These are phyloP conservation scores for Heliconius hewitsoni DNA, from an alignment of 1,140 invertebrate species.

Conservation along the genomic window DNA sequence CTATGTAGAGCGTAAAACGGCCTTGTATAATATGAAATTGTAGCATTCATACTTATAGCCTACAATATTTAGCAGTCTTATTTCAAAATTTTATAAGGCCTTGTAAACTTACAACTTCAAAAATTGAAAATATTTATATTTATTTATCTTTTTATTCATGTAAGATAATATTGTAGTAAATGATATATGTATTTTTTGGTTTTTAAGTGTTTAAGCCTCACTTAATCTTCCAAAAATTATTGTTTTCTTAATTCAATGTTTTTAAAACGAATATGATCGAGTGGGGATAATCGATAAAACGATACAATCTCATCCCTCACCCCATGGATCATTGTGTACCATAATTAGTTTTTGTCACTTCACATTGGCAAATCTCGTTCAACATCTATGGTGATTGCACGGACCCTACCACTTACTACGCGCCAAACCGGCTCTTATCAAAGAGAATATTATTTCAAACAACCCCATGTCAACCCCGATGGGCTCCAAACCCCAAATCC, in stretches of 20 bases:
- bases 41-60: not conserved
- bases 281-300: conserved; percentile 34
- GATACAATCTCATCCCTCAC: conserved; percentile 47
- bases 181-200: not conserved
- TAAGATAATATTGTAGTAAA: no score
- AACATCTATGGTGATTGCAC: conserved; percentile 56
- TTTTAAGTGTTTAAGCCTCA: not conserved
- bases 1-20: conserved; percentile 1
- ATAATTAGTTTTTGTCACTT: conserved; percentile 81
- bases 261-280: conserved; percentile 17
- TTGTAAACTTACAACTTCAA: not conserved
- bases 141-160: not conserved
- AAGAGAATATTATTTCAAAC: conserved; percentile 81
- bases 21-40: not conserved
- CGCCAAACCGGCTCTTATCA: conserved; percentile 76
- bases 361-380: conserved; percentile 76
- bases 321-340: conserved; percentile 67
- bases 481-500: conserved; percentile 77
- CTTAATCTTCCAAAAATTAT: not conserved
- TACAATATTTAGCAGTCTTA: not conserved
- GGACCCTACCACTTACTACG: conserved; percentile 69
- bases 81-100: not conserved
- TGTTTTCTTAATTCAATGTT: conserved; percentile 16
- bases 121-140: not conserved
- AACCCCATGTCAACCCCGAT: conserved; percentile 75